These are phyloP conservation scores for Drosophila affinis DNA, from an alignment of 2,888 invertebrate genomes.

Conservation along the genomic window DNA sequence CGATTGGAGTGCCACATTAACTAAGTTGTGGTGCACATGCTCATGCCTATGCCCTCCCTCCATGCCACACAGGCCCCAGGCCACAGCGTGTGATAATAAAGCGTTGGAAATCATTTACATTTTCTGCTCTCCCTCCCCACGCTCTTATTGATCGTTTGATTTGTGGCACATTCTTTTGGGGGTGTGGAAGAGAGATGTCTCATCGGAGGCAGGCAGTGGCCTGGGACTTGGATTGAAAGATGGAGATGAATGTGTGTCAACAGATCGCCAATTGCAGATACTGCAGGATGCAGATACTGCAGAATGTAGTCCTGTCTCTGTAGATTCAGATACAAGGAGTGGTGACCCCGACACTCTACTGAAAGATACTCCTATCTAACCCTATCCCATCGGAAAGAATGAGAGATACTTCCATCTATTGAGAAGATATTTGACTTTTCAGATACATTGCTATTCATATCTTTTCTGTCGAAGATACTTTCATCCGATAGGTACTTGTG, in stretches of 20 bases:
- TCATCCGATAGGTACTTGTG: not conserved
- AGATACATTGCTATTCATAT: too few relatives aligned
- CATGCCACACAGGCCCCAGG: slow-evolving; percentile 35
- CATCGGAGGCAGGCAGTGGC: not conserved
- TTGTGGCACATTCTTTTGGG: slow-evolving; percentile 43
- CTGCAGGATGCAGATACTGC: too few relatives aligned
- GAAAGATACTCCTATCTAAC: too few relatives aligned
- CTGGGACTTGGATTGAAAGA: not conserved
- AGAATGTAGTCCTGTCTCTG: too few relatives aligned
- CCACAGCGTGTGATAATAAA: slow-evolving; percentile 66
- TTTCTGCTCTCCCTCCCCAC: slow-evolving; percentile 20
- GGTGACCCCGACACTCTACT: too few relatives aligned
- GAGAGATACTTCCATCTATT: not conserved
- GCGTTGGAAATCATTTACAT: slow-evolving; percentile 72
- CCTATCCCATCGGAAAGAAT: not conserved
- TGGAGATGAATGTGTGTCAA: slow-evolving; percentile 27
- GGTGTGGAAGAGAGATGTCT: slow-evolving; percentile 8
- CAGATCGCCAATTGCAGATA: not conserved
- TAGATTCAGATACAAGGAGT: too few relatives aligned
- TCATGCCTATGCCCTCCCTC: not conserved
- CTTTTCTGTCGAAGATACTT: not conserved
- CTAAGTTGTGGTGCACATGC: slow-evolving; percentile 47
- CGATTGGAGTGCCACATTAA: slow-evolving; percentile 65
- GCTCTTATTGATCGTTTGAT: slow-evolving; percentile 36
- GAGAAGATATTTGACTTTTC: not conserved